Conservation (phyloP, 2,113 vertebrate genomes). For the Phyllopteryx taeniolatus region DNA sequence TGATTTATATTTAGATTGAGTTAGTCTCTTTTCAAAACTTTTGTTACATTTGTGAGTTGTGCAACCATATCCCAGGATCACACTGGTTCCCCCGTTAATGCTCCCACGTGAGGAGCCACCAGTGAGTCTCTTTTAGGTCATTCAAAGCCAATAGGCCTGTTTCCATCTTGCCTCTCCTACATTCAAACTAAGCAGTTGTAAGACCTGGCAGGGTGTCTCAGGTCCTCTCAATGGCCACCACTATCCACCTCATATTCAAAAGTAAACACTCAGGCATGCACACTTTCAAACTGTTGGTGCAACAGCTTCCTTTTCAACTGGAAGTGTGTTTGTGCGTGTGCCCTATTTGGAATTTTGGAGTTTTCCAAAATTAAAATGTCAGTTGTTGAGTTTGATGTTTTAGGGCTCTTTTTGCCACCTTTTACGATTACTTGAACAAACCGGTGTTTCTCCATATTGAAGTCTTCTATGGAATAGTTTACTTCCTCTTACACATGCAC, state of each 20-base stretch:
- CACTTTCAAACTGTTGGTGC: slow-evolving; percentile 46
- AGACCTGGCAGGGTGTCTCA: slow-evolving; percentile 40
- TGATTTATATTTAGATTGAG: background rate
- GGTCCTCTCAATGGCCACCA: slow-evolving; percentile 60
- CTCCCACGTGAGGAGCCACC: slow-evolving; percentile 16
- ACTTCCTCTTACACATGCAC: background rate
- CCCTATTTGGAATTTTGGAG: slow-evolving; percentile 11
- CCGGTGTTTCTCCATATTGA: slow-evolving; percentile 5
- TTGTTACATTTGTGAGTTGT: background rate
- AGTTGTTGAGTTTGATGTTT: slow-evolving; percentile 13
- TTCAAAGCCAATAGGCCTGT: slow-evolving; percentile 12
- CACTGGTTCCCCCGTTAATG: background rate
- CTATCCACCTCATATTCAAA: slow-evolving; percentile 73
- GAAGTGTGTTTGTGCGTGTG: slow-evolving; percentile 29
- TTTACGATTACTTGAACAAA: background rate
- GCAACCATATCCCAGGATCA: background rate
- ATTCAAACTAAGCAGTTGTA: slow-evolving; percentile 20
- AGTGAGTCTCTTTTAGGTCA: slow-evolving; percentile 8
- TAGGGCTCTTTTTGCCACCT: background rate
- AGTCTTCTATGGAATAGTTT: background rate
- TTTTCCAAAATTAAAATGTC: slow-evolving; percentile 4
- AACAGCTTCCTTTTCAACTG: slow-evolving; percentile 54
- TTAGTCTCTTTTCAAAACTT: background rate
- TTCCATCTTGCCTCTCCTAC: slow-evolving; percentile 19
- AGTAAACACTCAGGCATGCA: slow-evolving; percentile 67